Evolutionary conservation across 2,113 vertebrate genomes (phyloP).

Genomic region (Calypte anna): DNA sequence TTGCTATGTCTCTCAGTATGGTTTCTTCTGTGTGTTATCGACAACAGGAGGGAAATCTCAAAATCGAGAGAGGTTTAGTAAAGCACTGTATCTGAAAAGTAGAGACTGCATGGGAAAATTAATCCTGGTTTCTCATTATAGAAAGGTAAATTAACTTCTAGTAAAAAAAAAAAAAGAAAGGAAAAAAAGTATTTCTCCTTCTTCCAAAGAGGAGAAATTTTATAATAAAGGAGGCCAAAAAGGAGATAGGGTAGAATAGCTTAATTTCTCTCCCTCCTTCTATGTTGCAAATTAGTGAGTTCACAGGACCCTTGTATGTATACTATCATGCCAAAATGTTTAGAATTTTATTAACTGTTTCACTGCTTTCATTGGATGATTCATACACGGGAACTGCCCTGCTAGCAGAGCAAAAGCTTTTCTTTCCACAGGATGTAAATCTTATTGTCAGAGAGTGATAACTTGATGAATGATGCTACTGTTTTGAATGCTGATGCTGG

Average conservation of each 20-base stretch:
- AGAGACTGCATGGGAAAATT: background rate
- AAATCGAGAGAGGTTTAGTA: background rate
- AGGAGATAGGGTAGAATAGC: background rate
- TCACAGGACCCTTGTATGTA: background rate
- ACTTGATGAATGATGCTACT: background rate
- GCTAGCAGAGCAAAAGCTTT: fast-evolving
- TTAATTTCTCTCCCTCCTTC: background rate
- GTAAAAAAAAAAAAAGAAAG: background rate
- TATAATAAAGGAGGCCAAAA: background rate
- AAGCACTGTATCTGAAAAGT: background rate
- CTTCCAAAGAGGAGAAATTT: background rate
- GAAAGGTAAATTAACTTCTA: background rate
- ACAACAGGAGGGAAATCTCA: background rate
- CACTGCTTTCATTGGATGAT: background rate
- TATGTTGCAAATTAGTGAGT: background rate
- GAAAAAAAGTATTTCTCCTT: background rate
- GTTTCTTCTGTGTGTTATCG: background rate
- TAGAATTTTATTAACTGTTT: background rate
- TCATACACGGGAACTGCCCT: background rate
- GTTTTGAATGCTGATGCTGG: background rate
- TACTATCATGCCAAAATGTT: background rate
- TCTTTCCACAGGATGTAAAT: fast-evolving
- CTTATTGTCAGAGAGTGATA: background rate
- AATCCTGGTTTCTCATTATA: background rate
- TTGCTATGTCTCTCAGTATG: background rate